Base-by-base conservation (phyloP, 2,888 invertebrate species). In the Tipula lateralis region DNA sequence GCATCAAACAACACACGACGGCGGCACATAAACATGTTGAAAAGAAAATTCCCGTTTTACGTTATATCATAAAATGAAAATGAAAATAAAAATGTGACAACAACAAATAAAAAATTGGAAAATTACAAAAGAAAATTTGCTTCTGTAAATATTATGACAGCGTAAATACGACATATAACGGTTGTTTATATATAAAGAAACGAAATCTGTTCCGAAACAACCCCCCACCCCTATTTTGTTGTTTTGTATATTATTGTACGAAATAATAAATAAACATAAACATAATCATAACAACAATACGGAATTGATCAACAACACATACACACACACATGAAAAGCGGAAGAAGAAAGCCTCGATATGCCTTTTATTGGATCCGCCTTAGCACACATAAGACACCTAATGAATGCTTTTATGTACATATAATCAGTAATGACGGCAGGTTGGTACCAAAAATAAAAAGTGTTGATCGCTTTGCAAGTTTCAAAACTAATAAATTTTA, bases 81-180 rank as follows among this genome's bases (percentile, higher is more conserved):
- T 13, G 13, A 39, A 39, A 44, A 44, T 16, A 44, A 24, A 66
- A 24, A 66, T 24, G 24, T 66, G 66, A 3, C 24, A 66, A 66
- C 66, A 66, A 66, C 66, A 66, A 66, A 66, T 66, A 66, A 24
- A 16, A 39, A 66, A 66, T 66, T 66, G 66, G 24, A 66, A 66
- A 66, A 66, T 24, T 66, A 66, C 24, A 66, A 66, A 66, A 66
- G 66, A 24, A 66, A 66, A 66, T 66, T 66, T 66, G 66, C 24
- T 66, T 66, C 66, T 66, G 66, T 66, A 66, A 66, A 66, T 66
- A 66, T 66, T 66, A 66, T 66, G 66, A 66, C 66, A 66, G 66
- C 24, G 24, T 66, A 66, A 66, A 66, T 66, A 66, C 66, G 24
- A 66, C 66, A 66, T 50, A 50, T 66, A 66, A 66, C 66, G 66